A percentile compares a stretch with the other conserved stretches of the same genome.
These are phyloP conservation scores for Prunella strophiata DNA, from an alignment of 2,797 vertebrate species.

Conservation along the genomic window DNA sequence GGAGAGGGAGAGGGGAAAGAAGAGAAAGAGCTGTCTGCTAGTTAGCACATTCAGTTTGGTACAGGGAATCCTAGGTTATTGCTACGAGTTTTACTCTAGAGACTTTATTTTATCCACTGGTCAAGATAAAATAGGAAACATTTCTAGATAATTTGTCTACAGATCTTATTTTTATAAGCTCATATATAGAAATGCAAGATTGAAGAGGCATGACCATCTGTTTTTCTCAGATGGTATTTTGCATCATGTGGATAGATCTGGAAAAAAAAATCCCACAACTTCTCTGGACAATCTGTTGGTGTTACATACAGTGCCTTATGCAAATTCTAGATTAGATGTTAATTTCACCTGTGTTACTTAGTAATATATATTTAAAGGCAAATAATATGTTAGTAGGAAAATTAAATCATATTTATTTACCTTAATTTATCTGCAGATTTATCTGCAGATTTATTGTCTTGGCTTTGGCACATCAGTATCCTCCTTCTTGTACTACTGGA, in stretches of 20 bases:
- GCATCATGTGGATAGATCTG: neutral
- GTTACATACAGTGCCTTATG: neutral
- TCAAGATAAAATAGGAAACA: slow-evolving; percentile 25
- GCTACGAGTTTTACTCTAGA: neutral
- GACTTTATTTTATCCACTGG: slow-evolving; percentile 7
- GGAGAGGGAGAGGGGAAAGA: neutral
- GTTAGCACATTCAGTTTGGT: neutral
- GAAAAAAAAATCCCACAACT: neutral
- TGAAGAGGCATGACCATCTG: slow-evolving; percentile 17
- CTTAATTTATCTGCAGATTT: neutral
- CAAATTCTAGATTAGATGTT: neutral
- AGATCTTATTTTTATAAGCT: slow-evolving; percentile 27
- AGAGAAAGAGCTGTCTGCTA: neutral
- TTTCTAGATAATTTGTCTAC: neutral
- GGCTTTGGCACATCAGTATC: neutral
- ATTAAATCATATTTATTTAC: neutral
- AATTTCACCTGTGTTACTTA: neutral
- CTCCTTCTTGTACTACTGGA: neutral
- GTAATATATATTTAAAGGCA: neutral
- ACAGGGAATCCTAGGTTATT: slow-evolving; percentile 9
- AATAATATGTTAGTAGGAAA: neutral
- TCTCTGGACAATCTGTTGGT: neutral
- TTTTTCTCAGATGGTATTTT: slow-evolving; percentile 48
- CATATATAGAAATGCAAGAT: neutral
- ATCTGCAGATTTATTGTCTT: neutral